These are phyloP conservation scores for Craseonycteris thonglongyai DNA, from an alignment of 2,113 vertebrate genomes.

Conservation along the genomic window DNA sequence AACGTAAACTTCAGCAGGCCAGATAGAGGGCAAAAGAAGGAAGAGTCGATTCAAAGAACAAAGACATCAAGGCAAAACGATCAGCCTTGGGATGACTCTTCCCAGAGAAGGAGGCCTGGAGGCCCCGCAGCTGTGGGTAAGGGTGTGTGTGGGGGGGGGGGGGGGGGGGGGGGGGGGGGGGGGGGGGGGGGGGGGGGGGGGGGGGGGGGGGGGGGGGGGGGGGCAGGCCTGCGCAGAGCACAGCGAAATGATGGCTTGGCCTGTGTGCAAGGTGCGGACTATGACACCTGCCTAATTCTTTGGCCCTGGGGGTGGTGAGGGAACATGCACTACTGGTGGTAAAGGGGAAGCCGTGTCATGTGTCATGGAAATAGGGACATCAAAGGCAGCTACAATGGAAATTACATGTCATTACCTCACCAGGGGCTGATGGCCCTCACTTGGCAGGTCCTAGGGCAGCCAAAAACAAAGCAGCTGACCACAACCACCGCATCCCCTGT, in stretches of 20 bases:
- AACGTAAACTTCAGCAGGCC: constrained; percentile 35
- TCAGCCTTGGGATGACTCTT: not conserved
- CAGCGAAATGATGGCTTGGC: not conserved
- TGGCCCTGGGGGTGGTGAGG: not conserved
- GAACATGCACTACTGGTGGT: not conserved
- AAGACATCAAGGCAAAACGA: constrained; percentile 40
- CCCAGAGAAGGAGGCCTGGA: not conserved
- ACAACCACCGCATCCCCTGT: not conserved
- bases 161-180: fast-evolving
- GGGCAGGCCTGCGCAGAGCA: fast-evolving
- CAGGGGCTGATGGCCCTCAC: not conserved
- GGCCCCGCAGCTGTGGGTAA: not conserved
- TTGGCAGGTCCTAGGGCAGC: not conserved
- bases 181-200: fast-evolving
- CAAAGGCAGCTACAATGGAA: not conserved
- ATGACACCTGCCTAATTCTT: not conserved
- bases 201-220: fast-evolving
- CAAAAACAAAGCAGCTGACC: not conserved
- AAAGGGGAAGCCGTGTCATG: not conserved
- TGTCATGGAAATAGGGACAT: not conserved
- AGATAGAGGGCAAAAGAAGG: constrained; percentile 14
- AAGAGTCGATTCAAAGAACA: constrained; percentile 51
- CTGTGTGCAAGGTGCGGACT: fast-evolving
- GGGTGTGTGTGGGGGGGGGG: fast-evolving
- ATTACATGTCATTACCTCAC: not conserved